A percentile compares a stretch with the other conserved stretches of the same genome.
Conservation (phyloP, 2,888 invertebrate species). For the Pomacea canaliculata region DNA sequence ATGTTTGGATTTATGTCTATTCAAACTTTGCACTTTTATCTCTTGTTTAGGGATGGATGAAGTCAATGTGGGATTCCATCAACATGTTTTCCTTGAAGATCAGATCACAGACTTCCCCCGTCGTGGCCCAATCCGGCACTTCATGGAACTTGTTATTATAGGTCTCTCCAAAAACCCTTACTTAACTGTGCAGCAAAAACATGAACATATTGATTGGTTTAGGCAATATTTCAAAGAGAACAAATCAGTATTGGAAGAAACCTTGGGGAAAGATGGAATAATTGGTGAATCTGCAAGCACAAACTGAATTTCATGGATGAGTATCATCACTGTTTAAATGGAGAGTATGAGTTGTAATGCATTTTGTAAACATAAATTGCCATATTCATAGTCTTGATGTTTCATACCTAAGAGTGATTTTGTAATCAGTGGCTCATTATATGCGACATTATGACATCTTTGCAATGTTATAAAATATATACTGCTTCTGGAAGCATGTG, state of each 20-base stretch:
- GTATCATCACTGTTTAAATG: no score
- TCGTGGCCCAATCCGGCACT: conserved; percentile 91
- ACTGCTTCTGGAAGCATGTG: no score
- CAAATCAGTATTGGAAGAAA: conserved; percentile 71
- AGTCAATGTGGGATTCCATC: conserved; percentile 83
- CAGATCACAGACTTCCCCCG: conserved; percentile 88
- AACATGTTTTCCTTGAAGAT: conserved; percentile 92
- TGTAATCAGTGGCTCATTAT: no score
- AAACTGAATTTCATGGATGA: background rate
- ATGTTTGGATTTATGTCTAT: no score
- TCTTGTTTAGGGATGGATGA: conserved; percentile 68
- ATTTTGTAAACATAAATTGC: no score
- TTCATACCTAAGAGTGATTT: no score
- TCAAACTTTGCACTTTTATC: no score
- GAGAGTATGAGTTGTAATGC: no score
- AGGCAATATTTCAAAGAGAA: conserved; percentile 89
- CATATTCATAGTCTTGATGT: no score
- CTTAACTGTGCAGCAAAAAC: conserved; percentile 87
- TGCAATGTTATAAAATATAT: no score
- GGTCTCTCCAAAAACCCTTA: conserved; percentile 96
- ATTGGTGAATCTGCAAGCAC: conserved; percentile 9
- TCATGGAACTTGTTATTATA: conserved; percentile 95
- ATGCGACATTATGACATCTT: no score
- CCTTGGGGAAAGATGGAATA: conserved; percentile 39
- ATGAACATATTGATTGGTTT: conserved; percentile 92